These are phyloP conservation scores for Pseudoatta argentina DNA, from an alignment of 1,140 invertebrate genomes.

Conservation along the genomic window DNA sequence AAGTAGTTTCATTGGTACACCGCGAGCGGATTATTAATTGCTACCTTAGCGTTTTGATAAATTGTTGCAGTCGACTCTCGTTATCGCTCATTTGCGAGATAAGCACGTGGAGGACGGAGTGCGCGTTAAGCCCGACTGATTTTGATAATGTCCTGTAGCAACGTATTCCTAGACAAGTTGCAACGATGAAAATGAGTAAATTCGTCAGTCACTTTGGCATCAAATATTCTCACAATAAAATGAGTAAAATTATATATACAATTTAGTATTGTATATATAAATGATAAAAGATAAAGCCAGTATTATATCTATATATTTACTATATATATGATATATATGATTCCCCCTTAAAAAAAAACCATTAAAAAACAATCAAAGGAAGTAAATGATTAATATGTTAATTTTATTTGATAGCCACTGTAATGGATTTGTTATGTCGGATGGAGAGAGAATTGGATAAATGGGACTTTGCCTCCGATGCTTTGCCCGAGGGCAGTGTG, in stretches of 20 bases:
- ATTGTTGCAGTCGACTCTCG: constrained; percentile 57
- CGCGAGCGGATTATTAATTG: constrained; percentile 61
- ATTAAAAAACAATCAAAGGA: neutral
- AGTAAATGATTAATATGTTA: neutral
- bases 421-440: neutral
- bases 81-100: constrained; percentile 61
- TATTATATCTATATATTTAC: neutral
- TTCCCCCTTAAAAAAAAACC: neutral
- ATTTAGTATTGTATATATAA: neutral
- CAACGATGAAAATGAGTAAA: constrained; percentile 23
- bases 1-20: constrained; percentile 56
- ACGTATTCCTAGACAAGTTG: constrained; percentile 11
- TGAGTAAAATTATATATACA: neutral
- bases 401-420: neutral
- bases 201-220: neutral
- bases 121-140: constrained; percentile 37
- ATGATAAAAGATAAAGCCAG: neutral
- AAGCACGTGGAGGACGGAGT: constrained; percentile 13
- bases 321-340: neutral
- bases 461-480: neutral
- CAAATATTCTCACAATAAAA: neutral
- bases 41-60: constrained; percentile 59
- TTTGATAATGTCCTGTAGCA: constrained; percentile 25
- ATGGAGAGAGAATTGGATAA: neutral
- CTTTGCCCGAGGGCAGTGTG: neutral